These are phyloP conservation scores for Oxyruncus cristatus DNA, from an alignment of 2,113 vertebrate genomes.

Conservation along the genomic window DNA sequence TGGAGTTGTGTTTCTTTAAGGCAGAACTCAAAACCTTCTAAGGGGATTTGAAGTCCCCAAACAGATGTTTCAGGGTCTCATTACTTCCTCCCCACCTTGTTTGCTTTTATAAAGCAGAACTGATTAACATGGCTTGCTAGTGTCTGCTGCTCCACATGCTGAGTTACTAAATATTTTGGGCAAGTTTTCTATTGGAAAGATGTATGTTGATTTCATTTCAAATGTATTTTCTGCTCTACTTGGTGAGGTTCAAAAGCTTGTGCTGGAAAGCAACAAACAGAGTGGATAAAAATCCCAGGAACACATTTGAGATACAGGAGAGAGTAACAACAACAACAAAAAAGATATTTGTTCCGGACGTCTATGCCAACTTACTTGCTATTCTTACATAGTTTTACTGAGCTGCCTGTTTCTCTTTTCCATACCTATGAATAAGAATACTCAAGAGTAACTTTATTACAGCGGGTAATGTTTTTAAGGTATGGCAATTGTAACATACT, in stretches of 20 bases:
- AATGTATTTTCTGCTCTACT: conserved; percentile 6
- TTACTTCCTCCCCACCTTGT: conserved; percentile 60
- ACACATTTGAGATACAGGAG: background rate
- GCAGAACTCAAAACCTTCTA: conserved; percentile 63
- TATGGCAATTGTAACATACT: background rate
- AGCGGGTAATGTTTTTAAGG: background rate
- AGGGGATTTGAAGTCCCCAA: conserved; percentile 57
- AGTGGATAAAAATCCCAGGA: background rate
- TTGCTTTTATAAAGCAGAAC: conserved; percentile 64
- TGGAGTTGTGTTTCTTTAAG: conserved; percentile 63
- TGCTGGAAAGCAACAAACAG: background rate
- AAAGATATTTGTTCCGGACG: background rate
- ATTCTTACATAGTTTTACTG: background rate
- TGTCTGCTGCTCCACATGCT: background rate
- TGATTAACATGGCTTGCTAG: conserved; percentile 7
- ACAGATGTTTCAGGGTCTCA: conserved; percentile 52
- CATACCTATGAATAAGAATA: background rate
- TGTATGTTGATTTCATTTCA: background rate
- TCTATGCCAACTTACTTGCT: background rate
- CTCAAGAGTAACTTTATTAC: background rate
- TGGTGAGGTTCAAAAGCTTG: background rate
- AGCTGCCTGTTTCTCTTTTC: background rate
- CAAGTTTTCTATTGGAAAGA: conserved; percentile 1
- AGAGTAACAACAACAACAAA: background rate
- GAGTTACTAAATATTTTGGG: background rate